Percentiles rank a stretch among this genome's conserved stretches.
Evolutionary conservation across 2,888 invertebrate genomes (phyloP).

Genomic region (Entomobrya multifasciata): DNA sequence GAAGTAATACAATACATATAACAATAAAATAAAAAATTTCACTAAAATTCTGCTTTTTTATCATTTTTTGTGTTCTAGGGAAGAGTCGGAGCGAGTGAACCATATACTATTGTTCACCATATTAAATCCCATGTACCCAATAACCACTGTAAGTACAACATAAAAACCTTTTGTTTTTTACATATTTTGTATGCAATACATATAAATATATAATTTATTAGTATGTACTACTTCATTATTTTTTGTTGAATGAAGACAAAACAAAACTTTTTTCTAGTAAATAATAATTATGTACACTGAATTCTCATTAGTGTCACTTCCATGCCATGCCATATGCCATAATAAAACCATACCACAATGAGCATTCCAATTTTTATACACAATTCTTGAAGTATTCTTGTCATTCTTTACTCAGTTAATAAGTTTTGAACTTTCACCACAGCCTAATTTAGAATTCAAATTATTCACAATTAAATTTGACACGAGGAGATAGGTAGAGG

Average conservation of each 20-base stretch:
- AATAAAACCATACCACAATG: slow-evolving; percentile 28
- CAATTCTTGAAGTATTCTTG: slow-evolving; percentile 51
- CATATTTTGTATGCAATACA: background rate
- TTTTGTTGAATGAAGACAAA: slow-evolving; percentile 26
- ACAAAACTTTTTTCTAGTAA: background rate
- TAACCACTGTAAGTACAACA: slow-evolving; percentile 95
- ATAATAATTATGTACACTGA: slow-evolving; percentile 25
- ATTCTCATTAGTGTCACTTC: slow-evolving; percentile 54
- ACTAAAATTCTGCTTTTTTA: slow-evolving; percentile 31
- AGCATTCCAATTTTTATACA: slow-evolving; percentile 10
- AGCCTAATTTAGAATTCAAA: slow-evolving; percentile 45
- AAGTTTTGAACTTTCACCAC: slow-evolving; percentile 53
- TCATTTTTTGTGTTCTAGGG: slow-evolving; percentile 83
- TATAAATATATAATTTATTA: background rate
- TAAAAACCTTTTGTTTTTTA: slow-evolving; percentile 23
- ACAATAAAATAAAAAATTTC: background rate
- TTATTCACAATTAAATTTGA: slow-evolving; percentile 68
- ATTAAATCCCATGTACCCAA: slow-evolving; percentile 98
- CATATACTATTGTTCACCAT: slow-evolving; percentile 98
- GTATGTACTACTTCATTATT: slow-evolving; percentile 40
- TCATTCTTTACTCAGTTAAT: slow-evolving; percentile 24
- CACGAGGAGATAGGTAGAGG: slow-evolving; percentile 16
- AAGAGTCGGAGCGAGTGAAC: slow-evolving; percentile 93
- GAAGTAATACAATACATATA: background rate
- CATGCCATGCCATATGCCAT: slow-evolving; percentile 41